Evolutionary conservation across 2,113 vertebrate genomes (phyloP).

Genomic region (Bos indicus): DNA sequence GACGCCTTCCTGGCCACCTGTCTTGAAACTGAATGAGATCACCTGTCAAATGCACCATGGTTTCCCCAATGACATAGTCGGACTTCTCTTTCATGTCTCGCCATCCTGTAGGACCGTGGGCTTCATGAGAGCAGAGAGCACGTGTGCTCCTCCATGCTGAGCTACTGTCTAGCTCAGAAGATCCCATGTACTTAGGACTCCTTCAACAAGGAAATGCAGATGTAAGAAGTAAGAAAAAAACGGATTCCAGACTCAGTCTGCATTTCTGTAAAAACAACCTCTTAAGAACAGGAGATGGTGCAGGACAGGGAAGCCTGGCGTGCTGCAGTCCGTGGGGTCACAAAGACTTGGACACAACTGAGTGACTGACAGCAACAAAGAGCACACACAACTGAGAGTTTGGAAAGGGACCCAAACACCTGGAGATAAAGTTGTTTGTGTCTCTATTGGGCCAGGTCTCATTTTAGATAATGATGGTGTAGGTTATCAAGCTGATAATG

Average conservation of each 20-base stretch:
- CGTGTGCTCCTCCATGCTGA: background rate
- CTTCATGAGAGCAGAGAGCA: background rate
- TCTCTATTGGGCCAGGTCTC: background rate
- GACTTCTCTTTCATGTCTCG: background rate
- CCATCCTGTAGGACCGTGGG: background rate
- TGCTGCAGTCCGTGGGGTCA: background rate
- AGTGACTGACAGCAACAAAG: background rate
- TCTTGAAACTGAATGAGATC: background rate
- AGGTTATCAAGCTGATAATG: background rate
- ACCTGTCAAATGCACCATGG: background rate
- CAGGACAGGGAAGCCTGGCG: background rate
- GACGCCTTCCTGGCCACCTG: background rate
- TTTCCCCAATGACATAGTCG: background rate
- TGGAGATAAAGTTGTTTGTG: background rate
- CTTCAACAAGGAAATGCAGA: background rate
- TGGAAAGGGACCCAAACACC: background rate
- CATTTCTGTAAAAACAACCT: background rate
- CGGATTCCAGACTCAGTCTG: background rate
- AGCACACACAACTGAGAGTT: background rate
- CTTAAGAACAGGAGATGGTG: background rate
- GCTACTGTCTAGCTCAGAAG: background rate
- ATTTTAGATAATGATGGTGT: background rate
- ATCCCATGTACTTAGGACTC: background rate
- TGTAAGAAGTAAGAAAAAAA: background rate
- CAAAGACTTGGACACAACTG: background rate